Conservation (phyloP, 2,113 vertebrate genomes). For the Nothoprocta perdicaria region DNA sequence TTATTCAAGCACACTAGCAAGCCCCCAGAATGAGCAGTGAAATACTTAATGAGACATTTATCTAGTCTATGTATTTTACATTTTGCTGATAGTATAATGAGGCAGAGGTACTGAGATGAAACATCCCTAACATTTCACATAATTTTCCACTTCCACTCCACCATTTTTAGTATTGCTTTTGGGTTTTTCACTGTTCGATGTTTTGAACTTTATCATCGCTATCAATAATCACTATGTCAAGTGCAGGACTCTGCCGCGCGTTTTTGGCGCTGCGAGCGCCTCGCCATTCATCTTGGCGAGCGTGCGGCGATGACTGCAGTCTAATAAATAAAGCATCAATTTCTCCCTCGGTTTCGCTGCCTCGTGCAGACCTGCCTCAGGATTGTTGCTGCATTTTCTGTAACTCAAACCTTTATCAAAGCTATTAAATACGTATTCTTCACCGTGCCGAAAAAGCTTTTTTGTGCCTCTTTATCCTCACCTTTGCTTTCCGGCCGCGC, state of each 20-base stretch:
- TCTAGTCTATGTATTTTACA: constrained; percentile 77
- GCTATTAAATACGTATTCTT: not conserved
- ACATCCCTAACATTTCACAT: constrained; percentile 73
- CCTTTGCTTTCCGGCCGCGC: not conserved
- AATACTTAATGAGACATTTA: constrained; percentile 82
- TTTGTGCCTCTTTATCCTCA: not conserved
- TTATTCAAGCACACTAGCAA: constrained; percentile 69
- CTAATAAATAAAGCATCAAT: constrained; percentile 66
- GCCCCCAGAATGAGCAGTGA: constrained; percentile 65
- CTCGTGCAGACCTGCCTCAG: not conserved
- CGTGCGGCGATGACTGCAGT: constrained; percentile 33
- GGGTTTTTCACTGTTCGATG: constrained; percentile 53
- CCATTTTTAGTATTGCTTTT: constrained; percentile 56
- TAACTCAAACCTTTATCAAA: constrained; percentile 19
- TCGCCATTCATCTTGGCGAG: constrained; percentile 42
- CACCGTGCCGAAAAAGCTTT: not conserved
- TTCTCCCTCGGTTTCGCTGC: constrained; percentile 32
- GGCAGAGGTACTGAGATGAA: constrained; percentile 73
- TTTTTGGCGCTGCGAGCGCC: constrained; percentile 23
- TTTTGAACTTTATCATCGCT: constrained; percentile 70
- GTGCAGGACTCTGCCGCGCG: not conserved
- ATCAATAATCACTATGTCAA: constrained; percentile 62
- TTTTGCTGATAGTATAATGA: constrained; percentile 77
- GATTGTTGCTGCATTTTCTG: constrained; percentile 14
- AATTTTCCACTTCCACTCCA: constrained; percentile 68